Evolutionary conservation across 1,140 invertebrate genomes (phyloP).

Genomic region (Copidosoma floridanum): DNA sequence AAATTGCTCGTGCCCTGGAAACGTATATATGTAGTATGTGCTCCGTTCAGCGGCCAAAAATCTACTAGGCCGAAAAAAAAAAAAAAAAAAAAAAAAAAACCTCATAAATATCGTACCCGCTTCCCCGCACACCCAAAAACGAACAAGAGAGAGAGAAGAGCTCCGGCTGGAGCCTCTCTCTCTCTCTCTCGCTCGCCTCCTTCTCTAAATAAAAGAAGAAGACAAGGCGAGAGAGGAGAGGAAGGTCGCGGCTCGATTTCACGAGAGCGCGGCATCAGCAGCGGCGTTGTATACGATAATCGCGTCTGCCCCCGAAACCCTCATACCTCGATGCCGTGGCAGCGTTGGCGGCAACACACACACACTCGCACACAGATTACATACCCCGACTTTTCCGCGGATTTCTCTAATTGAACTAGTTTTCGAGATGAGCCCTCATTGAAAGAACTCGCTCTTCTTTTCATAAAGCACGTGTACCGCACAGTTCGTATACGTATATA

Average conservation of each 20-base stretch:
- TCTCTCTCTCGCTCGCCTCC: background rate
- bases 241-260: background rate
- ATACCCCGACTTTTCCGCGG: constrained; percentile 50
- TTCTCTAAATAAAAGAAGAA: background rate
- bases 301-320: constrained; percentile 49
- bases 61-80: too few relatives aligned
- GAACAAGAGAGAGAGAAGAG: too few relatives aligned
- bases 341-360: constrained; percentile 23
- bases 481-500: too few relatives aligned
- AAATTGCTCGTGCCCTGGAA: too few relatives aligned
- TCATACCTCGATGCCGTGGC: constrained; percentile 46
- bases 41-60: too few relatives aligned
- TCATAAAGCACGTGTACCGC: too few relatives aligned
- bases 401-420: constrained; percentile 55
- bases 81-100: too few relatives aligned
- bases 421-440: constrained; percentile 42
- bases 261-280: background rate
- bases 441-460: background rate
- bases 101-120: too few relatives aligned
- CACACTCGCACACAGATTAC: too few relatives aligned
- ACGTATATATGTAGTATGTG: too few relatives aligned
- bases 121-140: too few relatives aligned
- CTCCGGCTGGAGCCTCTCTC: too few relatives aligned
- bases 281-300: constrained; percentile 36
- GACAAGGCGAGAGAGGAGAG: background rate